A percentile compares a stretch with the other conserved stretches of the same genome.
phyloP scores from a whole-genome alignment of 2,113 vertebrate genomes.

The Gnathonemus longibarbis region DNA sequence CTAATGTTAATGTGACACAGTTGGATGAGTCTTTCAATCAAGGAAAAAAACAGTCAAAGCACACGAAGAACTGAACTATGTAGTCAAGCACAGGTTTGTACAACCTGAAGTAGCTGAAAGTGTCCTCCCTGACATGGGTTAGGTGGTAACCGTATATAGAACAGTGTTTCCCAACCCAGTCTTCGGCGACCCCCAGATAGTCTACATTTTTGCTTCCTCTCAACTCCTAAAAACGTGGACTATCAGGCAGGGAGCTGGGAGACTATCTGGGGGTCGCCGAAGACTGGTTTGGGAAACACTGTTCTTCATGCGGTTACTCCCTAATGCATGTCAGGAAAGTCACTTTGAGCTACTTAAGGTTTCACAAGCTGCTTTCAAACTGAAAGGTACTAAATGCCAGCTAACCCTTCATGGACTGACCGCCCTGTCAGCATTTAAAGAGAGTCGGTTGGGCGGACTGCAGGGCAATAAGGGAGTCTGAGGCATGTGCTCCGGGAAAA shows the following conservation, averaged over 20 bases:
- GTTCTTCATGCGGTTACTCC: background rate
- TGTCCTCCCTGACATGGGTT: background rate
- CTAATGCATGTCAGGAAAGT: background rate
- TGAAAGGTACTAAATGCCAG: background rate
- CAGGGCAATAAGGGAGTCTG: background rate
- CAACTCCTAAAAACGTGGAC: background rate
- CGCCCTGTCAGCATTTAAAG: background rate
- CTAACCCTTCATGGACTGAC: background rate
- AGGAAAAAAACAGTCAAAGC: background rate
- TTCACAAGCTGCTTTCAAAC: background rate
- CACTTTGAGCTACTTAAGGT: background rate
- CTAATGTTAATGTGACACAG: background rate
- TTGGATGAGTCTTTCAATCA: background rate
- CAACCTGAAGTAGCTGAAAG: background rate
- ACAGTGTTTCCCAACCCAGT: background rate
- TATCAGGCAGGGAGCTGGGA: too few species aligned
- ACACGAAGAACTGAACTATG: background rate
- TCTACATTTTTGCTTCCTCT: background rate
- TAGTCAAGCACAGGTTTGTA: background rate
- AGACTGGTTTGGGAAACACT: background rate
- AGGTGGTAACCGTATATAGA: background rate
- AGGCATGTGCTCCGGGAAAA: background rate
- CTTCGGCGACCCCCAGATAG: background rate
- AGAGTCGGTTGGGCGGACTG: background rate
- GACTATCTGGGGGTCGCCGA: background rate